phyloP scores from a whole-genome alignment of 2,888 invertebrate genomes.

The Eristalis pertinax region DNA sequence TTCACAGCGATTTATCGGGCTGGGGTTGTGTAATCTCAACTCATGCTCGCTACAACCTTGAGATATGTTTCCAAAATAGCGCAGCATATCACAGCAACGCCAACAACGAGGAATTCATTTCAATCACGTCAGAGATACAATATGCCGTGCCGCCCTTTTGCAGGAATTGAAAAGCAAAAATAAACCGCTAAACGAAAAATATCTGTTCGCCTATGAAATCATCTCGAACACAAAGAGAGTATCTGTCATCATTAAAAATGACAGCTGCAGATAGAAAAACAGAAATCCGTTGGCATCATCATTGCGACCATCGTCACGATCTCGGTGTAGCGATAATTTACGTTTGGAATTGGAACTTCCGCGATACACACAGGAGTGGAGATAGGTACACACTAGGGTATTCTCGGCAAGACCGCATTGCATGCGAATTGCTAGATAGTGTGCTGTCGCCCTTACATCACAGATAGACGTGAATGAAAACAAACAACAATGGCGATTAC shows the following conservation, averaged over 20 bases:
- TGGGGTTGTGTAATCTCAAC: not conserved
- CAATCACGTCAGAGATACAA: not conserved
- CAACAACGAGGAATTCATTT: not conserved
- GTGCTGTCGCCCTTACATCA: slow-evolving; percentile 33
- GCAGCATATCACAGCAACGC: slow-evolving; percentile 14
- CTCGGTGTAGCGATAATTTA: slow-evolving; percentile 44
- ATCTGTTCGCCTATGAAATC: slow-evolving; percentile 47
- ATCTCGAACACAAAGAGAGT: slow-evolving; percentile 48
- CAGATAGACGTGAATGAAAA: slow-evolving; percentile 2
- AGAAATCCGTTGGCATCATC: slow-evolving; percentile 13
- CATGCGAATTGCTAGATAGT: slow-evolving; percentile 24
- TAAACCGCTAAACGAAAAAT: not conserved
- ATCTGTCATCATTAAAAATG: slow-evolving; percentile 68
- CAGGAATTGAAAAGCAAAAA: not conserved
- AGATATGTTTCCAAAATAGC: slow-evolving; percentile 54
- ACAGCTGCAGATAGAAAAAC: slow-evolving; percentile 45
- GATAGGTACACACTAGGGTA: not conserved
- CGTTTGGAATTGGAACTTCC: slow-evolving; percentile 67
- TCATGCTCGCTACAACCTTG: slow-evolving; percentile 42
- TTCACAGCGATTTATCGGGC: not conserved
- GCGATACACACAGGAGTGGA: slow-evolving; percentile 14
- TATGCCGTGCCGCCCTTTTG: slow-evolving; percentile 22
- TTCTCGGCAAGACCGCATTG: slow-evolving; percentile 42
- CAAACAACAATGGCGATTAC: slow-evolving; percentile 7
- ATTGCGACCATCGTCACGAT: slow-evolving; percentile 25